Conservation (phyloP, 2,797 vertebrate genomes). For the Liparis tanakae region DNA sequence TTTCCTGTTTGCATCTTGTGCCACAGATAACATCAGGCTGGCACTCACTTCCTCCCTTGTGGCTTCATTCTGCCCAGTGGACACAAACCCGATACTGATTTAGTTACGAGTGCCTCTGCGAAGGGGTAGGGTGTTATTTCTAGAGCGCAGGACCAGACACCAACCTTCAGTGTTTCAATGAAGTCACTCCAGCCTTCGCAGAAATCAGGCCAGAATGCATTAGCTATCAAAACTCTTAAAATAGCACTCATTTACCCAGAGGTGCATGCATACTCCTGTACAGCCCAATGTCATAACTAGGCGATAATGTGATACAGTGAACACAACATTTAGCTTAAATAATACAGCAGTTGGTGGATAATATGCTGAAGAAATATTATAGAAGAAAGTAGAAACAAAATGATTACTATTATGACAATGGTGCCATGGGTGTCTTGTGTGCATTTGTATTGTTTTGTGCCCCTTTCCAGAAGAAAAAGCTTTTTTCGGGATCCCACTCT, state of each 20-base stretch:
- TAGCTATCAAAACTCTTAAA: conserved; percentile 62
- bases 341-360: background rate
- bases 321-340: background rate
- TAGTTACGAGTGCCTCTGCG: conserved; percentile 47
- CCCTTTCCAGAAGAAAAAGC: background rate
- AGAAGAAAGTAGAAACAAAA: background rate
- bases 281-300: conserved; percentile 3
- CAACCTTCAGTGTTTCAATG: conserved; percentile 52
- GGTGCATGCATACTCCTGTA: conserved; percentile 22
- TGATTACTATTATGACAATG: background rate
- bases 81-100: conserved; percentile 55
- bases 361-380: background rate
- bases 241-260: conserved; percentile 49
- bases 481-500: conserved; percentile 25
- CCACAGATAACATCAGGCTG: conserved; percentile 69
- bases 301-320: conserved; percentile 7
- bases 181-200: conserved; percentile 63
- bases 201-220: conserved; percentile 63
- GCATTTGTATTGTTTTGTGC: background rate
- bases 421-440: background rate
- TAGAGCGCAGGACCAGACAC: conserved; percentile 45
- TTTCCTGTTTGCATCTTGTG: conserved; percentile 75
- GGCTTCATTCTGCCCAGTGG: conserved; percentile 48
- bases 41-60: conserved; percentile 59
- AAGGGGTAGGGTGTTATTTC: conserved; percentile 61